Evolutionary conservation across 2,113 vertebrate genomes (phyloP), one percentile per base, ranked within the genome.

Genomic region (Paraplagusia blochii): DNA sequence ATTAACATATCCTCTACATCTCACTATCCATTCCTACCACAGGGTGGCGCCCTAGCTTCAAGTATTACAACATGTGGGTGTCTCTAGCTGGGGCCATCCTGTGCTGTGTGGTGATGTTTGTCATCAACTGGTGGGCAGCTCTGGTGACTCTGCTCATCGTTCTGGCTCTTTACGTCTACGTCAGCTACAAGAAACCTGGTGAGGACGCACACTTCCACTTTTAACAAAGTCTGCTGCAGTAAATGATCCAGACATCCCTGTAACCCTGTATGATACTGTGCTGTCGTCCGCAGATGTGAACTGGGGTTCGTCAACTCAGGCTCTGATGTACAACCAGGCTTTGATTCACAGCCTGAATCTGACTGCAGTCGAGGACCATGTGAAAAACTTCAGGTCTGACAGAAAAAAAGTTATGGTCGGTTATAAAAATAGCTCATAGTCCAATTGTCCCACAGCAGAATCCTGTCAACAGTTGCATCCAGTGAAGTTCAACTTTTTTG

Each of bases 21-120:
- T 45, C 15, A 16, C 16, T 15, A 2, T 2, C 17, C 18, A 34
- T 9, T 17, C 16, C 56, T 8, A n/a, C 61, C 65, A 46, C 86
- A 99, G 96, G 96, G 34, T 98, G 96, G 96, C 94, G 96, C 9
- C 96, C 96, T 73, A 96, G 95, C 66, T 99, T 99, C 83, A 95
- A 93, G 22, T 99, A 96, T 81, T 98, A 94, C 85, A 99, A 99
- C 66, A 98, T 94, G 93, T 99, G 96, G 96, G 93, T 98, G 53
- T 99, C 96, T 9, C 88, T 99, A 3, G 64, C 92, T 2, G 96
- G 96, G 63, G 94, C 96, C 0, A 81, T 98, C 71, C 85, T 99
- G 45, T 99, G 96, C 85, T 95, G 93, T 33, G 94, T 93, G 66
- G 95, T 98, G 17, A 99, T 98, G 96, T 99, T 99, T 65, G 93